Base-by-base conservation (phyloP, 2,888 invertebrate species). In the Galerucella nymphaeae region DNA sequence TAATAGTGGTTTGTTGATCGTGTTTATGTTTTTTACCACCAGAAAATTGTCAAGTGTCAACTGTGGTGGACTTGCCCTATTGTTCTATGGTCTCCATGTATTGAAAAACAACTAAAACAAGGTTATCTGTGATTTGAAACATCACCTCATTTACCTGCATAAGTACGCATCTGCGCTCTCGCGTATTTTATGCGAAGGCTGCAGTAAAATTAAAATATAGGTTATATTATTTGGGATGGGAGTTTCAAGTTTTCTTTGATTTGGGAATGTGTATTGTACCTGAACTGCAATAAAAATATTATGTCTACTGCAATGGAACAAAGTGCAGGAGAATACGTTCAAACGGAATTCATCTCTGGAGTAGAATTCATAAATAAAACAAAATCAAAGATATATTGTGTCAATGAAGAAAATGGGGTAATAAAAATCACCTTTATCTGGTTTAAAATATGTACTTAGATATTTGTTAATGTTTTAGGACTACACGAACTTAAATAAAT, bases 401-500 rank as follows among this genome's bases (percentile, higher is more conserved):
- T 30, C 53, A 61, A 68, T 18, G 59, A 20, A 18, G 68, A 68
- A 38, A 68, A 45, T n/a, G 55, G 50, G 30, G 50, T 62, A 53
- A 5, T 65, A 23, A 41, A 38, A 58, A 20, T 16, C 61, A 38
- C 20, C 16, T 69, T 69, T 11, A 41, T 16, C 8, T 41, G 18
- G 41, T 50, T 53, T 16, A 53, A 18, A 53, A 53, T 53, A 16
- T 18, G 53, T 53, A 18, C 18, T 20, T 66, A 66, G 14, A 58
- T 48, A 8, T 57, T 58, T 66, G 42, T 58, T 66, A 18, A n/a
- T 68, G 66, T 68, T 69, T 69, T n/a, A 69, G 69, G 69, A 62
- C 41, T 41, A 50, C 18, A 69, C 30, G n/a, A 69, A 62, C 20
- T 69, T 53, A 18, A 69, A 55, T 53, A 69, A 62, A 53, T 62